These are phyloP conservation scores for Paramisgurnus dabryanus DNA, from an alignment of 2,113 vertebrate genomes.

Conservation along the genomic window DNA sequence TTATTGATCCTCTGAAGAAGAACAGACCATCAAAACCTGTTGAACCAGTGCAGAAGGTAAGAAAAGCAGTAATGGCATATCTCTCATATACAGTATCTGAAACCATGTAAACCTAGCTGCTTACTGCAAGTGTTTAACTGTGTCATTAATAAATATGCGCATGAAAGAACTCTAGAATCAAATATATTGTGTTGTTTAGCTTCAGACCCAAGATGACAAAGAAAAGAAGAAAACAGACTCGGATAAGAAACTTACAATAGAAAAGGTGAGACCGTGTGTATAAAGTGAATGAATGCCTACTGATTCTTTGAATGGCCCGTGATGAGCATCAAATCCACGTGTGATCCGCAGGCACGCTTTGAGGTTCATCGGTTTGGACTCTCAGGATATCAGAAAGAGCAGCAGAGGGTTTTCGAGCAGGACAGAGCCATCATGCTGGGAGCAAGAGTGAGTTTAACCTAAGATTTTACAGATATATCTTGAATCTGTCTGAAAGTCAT, in stretches of 20 bases:
- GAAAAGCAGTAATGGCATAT: neutral
- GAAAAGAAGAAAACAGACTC: slow-evolving; percentile 64
- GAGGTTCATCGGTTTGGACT: slow-evolving; percentile 96
- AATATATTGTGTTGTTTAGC: neutral
- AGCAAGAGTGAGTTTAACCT: slow-evolving; percentile 76
- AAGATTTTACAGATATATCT: neutral
- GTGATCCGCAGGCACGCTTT: slow-evolving; percentile 80
- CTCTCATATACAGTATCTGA: too few relatives aligned
- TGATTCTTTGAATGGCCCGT: neutral
- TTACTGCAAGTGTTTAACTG: too few relatives aligned
- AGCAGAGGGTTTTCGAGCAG: slow-evolving; percentile 85
- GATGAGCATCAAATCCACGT: neutral
- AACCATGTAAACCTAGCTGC: too few relatives aligned
- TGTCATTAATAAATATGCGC: neutral
- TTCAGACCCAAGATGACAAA: slow-evolving; percentile 57
- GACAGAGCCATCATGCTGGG: slow-evolving; percentile 94
- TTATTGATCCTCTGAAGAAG: slow-evolving; percentile 77
- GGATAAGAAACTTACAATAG: slow-evolving; percentile 79
- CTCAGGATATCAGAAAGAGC: slow-evolving; percentile 89
- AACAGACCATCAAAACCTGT: slow-evolving; percentile 46
- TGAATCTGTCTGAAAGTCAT: too few relatives aligned
- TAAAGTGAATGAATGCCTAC: too few relatives aligned
- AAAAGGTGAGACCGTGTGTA: slow-evolving; percentile 78
- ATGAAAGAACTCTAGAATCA: neutral
- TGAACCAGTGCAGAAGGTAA: slow-evolving; percentile 13